Evolutionary conservation across 1,140 invertebrate genomes (phyloP).

Genomic region (Pteromalus puparum): DNA sequence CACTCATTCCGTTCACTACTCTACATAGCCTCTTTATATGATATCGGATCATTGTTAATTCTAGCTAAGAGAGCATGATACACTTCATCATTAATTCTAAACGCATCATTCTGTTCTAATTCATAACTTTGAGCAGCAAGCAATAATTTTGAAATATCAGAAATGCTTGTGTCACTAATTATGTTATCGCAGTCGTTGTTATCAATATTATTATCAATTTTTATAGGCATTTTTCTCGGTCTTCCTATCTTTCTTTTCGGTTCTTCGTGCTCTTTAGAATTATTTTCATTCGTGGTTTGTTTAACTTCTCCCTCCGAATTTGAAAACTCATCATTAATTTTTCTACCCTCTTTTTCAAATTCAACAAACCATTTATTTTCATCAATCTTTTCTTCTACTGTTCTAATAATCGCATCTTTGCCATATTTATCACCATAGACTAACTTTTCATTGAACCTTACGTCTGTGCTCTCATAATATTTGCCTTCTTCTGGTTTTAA

Average conservation of each 20-base stretch:
- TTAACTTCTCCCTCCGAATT: neutral
- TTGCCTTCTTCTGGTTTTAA: conserved; percentile 10
- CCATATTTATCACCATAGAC: too few relatives aligned
- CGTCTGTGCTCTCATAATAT: too few relatives aligned
- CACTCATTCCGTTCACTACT: neutral
- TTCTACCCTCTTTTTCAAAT: neutral
- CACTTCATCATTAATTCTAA: neutral
- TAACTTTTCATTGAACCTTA: too few relatives aligned
- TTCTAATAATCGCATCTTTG: conserved; percentile 50
- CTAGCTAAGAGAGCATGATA: neutral
- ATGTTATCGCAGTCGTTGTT: neutral
- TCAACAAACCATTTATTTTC: conserved; percentile 44
- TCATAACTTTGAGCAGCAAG: too few relatives aligned
- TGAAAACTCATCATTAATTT: conserved; percentile 17
- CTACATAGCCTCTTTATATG: neutral
- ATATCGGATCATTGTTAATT: conserved; percentile 5
- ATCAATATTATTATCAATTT: neutral
- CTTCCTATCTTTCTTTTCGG: neutral
- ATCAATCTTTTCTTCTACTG: conserved; percentile 51
- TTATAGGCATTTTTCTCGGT: too few relatives aligned
- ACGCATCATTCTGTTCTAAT: too few relatives aligned
- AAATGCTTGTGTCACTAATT: neutral
- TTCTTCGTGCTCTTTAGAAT: neutral
- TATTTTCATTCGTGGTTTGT: neutral
- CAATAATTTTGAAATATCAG: too few relatives aligned